A percentile compares a stretch with the other conserved stretches of the same genome.
Evolutionary conservation across 2,888 invertebrate genomes (phyloP).

Genomic region (Seira musarum): DNA sequence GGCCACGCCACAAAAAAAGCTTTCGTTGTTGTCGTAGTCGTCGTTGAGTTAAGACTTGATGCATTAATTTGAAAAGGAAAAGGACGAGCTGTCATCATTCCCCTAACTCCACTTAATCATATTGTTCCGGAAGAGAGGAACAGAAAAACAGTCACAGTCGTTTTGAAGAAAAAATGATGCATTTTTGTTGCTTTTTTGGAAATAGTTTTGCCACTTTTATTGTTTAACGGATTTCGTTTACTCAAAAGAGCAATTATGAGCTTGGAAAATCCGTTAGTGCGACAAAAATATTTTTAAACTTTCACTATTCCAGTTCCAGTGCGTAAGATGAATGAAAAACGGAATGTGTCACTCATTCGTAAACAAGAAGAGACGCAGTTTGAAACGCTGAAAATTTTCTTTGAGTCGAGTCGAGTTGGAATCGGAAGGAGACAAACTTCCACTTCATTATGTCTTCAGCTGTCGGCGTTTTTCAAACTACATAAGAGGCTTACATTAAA

Average conservation of each 20-base stretch:
- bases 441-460: no score
- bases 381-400: no score
- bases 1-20: no score
- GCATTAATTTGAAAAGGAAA: slow-evolving; percentile 53
- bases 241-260: no score
- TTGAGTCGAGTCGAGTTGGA: no score
- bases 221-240: neutral
- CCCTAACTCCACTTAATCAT: slow-evolving; percentile 52
- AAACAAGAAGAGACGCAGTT: no score
- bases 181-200: neutral
- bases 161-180: neutral
- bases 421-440: no score
- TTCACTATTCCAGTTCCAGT: neutral
- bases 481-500: no score
- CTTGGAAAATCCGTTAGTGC: no score
- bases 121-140: neutral
- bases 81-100: slow-evolving; percentile 54
- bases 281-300: no score
- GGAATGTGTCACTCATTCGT: neutral
- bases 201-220: neutral
- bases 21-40: no score
- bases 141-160: neutral
- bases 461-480: no score
- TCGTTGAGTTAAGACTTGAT: slow-evolving; percentile 6
- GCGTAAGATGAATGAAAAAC: neutral